Evolutionary conservation across 2,113 vertebrate genomes (phyloP).

Genomic region (Brachirus orientalis): DNA sequence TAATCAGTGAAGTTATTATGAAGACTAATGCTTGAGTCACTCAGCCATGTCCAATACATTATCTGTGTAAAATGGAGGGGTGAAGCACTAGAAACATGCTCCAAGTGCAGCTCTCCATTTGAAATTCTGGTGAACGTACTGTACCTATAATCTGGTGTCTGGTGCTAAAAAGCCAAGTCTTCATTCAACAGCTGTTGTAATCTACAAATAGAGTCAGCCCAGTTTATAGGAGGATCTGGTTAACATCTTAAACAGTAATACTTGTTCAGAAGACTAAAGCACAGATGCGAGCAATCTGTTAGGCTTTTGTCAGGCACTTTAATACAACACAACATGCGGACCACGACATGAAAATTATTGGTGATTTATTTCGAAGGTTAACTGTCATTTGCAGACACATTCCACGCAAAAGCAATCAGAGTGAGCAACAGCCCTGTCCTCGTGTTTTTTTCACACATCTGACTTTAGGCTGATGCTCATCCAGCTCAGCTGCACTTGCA

Average conservation of each 20-base stretch:
- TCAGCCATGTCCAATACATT: constrained; percentile 52
- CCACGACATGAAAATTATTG: background rate
- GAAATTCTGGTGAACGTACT: constrained; percentile 1
- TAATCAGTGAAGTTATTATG: constrained; percentile 64
- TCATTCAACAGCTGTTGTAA: constrained; percentile 4
- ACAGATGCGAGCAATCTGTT: background rate
- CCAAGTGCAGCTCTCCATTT: constrained; percentile 27
- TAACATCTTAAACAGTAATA: background rate
- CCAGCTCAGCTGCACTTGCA: constrained; percentile 6
- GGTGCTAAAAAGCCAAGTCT: background rate
- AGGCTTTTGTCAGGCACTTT: background rate
- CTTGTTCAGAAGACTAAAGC: background rate
- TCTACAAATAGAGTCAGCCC: constrained; percentile 1
- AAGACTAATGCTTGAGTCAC: constrained; percentile 41
- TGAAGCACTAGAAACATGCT: constrained; percentile 24
- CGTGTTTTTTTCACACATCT: constrained; percentile 5
- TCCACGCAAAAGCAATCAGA: background rate
- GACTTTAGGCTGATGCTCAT: constrained; percentile 6
- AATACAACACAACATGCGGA: background rate
- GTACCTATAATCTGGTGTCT: constrained; percentile 6
- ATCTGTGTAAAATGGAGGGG: constrained; percentile 27
- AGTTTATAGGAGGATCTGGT: background rate
- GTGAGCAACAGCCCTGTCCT: background rate
- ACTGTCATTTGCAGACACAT: background rate
- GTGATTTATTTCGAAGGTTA: background rate